Evolutionary conservation across 1,140 invertebrate genomes (phyloP).

Genomic region (Brachionus asplanchnoidis): DNA sequence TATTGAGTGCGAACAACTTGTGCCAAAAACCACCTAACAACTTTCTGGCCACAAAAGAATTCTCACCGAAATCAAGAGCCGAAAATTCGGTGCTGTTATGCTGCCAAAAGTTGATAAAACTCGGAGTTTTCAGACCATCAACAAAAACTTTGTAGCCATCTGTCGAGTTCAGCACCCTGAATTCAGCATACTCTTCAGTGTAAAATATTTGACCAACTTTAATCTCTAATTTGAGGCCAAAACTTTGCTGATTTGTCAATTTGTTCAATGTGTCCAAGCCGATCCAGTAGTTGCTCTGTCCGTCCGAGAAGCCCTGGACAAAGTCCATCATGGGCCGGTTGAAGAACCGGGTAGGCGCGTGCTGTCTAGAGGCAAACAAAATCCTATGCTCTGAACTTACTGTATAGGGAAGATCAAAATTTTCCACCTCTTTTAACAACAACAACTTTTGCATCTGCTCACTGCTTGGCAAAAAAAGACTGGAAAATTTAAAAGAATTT

Average conservation of each 20-base stretch:
- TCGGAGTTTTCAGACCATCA: background rate
- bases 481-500: background rate
- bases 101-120: background rate
- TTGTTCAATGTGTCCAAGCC: background rate
- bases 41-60: background rate
- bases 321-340: background rate
- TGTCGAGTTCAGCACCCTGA: background rate
- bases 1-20: background rate
- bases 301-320: background rate
- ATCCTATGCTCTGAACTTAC: background rate
- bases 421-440: background rate
- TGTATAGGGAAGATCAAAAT: background rate
- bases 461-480: background rate
- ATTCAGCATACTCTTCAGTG: background rate
- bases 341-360: background rate
- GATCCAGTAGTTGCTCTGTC: background rate
- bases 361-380: background rate
- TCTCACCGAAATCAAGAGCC: background rate
- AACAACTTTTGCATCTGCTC: background rate
- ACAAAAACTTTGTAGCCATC: background rate
- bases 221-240: background rate
- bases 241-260: background rate
- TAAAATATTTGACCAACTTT: background rate
- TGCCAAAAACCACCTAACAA: conserved; percentile 12
- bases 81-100: conserved; percentile 6